Base-by-base conservation (phyloP, 64 coral and sea anemone species). In the Porites australiensis region DNA sequence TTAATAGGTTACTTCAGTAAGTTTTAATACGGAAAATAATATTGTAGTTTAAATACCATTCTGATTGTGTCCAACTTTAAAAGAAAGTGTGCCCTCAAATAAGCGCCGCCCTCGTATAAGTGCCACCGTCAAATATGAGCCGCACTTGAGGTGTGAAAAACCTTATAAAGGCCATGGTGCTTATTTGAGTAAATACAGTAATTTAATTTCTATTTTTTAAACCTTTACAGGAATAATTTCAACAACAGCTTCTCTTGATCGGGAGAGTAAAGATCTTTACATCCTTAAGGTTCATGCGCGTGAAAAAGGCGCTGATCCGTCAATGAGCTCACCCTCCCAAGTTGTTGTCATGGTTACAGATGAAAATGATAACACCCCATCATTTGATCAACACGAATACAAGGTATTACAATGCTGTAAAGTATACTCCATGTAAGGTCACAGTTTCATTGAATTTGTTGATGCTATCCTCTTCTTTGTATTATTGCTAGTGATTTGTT, bases 291-390 rank as follows among this genome's bases (percentile, higher is more conserved):
- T 98, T 4, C 58, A 60, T 59, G 97, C 97, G 10, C 57, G 73
- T n/a, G 47, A 88, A 62, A 94, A 87, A 44, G 95, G 82, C 37
- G 76, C 88, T 71, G 62, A 60, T 49, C 61, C 58, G 13, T 83
- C 90, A 75, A 95, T 82, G 79, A 96, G 87, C 23, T 91, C 94
- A 52, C 75, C n/a, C 7, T 62, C 91, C 11, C 91, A 96, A 86
- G 82, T 98, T 61, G 91, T 96, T 90, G 90, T 98, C 87, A 95
- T 90, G 69, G 88, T 98, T 67, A 89, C 82, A 50, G 96, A 98
- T 95, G 88, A 94, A 48, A 98, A 98, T 88, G 97, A 98, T 45
- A 95, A 94, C 77, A 86, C 57, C 44, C 97, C 97, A 45, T 44
- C 66, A 13, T 98, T 98, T 94, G 67, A 70, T 57, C 65, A 75